phyloP scores from a whole-genome alignment of 2,797 vertebrate genomes.

The Myotis pilosus region DNA sequence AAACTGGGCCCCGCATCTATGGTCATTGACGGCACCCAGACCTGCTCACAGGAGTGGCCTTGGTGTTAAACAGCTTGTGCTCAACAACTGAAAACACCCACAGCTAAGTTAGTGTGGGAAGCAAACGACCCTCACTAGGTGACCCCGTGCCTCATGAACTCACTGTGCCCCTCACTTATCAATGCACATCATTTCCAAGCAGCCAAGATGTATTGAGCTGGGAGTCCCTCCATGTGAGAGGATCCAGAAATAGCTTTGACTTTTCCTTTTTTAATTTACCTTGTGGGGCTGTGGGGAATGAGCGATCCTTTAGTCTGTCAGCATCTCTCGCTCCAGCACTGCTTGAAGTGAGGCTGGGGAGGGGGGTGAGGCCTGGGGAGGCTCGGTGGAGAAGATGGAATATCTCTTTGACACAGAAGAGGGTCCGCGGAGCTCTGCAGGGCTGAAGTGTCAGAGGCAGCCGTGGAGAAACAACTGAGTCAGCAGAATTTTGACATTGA shows the following conservation, averaged over 20 bases:
- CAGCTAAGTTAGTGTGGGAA: constrained; percentile 50
- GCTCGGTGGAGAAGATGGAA: constrained; percentile 40
- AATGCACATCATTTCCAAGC: constrained; percentile 84
- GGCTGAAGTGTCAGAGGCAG: constrained; percentile 55
- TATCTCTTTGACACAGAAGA: constrained; percentile 63
- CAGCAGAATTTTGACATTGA: constrained; percentile 47
- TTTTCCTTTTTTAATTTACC: constrained; percentile 87
- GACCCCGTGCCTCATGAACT: constrained; percentile 71
- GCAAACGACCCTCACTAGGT: constrained; percentile 22
- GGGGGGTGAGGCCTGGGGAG: not conserved
- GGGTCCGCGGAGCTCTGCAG: not conserved
- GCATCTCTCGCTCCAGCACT: constrained; percentile 67
- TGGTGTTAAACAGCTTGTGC: constrained; percentile 37
- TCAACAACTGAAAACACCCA: constrained; percentile 5
- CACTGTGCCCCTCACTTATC: constrained; percentile 81
- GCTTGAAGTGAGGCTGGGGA: constrained; percentile 59
- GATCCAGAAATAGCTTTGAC: constrained; percentile 86
- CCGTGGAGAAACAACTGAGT: constrained; percentile 10
- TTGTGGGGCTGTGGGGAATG: constrained; percentile 83
- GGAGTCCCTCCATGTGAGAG: constrained; percentile 81
- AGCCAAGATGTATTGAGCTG: constrained; percentile 85
- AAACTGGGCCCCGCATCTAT: not conserved
- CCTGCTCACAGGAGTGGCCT: not conserved
- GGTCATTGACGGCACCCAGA: not conserved
- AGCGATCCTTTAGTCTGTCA: constrained; percentile 85